A percentile compares a stretch with the other conserved stretches of the same genome.
Evolutionary conservation across 2,888 invertebrate genomes (phyloP).

Genomic region (Coronaproctus castanopsis): DNA sequence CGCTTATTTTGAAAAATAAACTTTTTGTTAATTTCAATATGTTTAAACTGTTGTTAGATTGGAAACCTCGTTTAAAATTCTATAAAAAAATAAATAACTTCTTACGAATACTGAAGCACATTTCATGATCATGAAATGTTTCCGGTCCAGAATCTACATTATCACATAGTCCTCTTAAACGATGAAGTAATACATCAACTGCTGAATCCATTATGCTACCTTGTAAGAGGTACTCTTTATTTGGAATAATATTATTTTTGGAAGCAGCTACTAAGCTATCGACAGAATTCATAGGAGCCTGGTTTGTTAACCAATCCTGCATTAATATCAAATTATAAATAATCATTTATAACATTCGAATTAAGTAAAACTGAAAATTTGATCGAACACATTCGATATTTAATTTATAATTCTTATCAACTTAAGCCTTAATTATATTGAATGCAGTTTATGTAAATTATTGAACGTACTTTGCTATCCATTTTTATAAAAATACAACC

Average conservation of each 20-base stretch:
- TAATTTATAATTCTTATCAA: no score
- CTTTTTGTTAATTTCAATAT: no score
- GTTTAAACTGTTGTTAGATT: no score
- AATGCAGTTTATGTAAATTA: no score
- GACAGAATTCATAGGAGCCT: conserved; percentile 28
- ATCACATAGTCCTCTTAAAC: conserved; percentile 78
- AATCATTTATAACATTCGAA: no score
- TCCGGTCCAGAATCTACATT: conserved; percentile 79
- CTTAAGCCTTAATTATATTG: no score
- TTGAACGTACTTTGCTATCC: no score
- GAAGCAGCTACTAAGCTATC: conserved; percentile 58
- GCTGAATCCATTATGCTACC: conserved; percentile 82
- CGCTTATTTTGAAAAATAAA: no score
- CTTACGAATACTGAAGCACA: conserved; percentile 57
- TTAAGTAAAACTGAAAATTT: neutral
- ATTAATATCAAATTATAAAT: neutral
- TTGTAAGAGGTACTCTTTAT: conserved; percentile 81
- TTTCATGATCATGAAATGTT: conserved; percentile 81
- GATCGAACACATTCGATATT: no score
- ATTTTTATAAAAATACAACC: no score
- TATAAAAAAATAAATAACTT: no score
- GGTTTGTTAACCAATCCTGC: conserved; percentile 9
- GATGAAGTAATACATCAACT: conserved; percentile 72
- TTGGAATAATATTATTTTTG: conserved; percentile 69
- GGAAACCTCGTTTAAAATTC: no score